Evolutionary conservation across 2,797 vertebrate species (phyloP).

Genomic region (Melanotaenia boesemani): DNA sequence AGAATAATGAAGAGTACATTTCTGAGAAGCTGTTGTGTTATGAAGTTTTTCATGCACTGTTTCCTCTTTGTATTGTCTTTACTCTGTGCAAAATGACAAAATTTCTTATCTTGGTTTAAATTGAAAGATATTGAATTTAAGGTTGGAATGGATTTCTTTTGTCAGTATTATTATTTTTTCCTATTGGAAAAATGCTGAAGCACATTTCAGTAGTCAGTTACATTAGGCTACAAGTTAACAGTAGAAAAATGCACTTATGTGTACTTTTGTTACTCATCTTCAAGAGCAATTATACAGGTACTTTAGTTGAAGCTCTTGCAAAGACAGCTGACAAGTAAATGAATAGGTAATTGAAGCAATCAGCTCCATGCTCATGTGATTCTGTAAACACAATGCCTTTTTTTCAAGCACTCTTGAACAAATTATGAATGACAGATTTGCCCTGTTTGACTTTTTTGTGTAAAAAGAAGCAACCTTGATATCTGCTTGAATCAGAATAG

Average conservation of each 20-base stretch:
- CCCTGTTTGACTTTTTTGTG: background rate
- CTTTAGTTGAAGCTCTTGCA: background rate
- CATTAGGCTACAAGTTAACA: background rate
- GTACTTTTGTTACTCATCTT: too few relatives aligned
- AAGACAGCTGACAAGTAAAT: background rate
- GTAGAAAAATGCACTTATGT: too few relatives aligned
- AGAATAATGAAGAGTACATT: conserved; percentile 31
- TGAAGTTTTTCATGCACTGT: conserved; percentile 20
- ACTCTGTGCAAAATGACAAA: background rate
- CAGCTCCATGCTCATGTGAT: background rate
- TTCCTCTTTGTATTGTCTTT: background rate
- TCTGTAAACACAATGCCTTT: background rate
- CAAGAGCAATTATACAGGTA: background rate
- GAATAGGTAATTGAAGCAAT: background rate
- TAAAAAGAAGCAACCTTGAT: background rate
- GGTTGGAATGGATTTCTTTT: background rate
- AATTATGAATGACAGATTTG: background rate
- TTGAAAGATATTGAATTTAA: background rate
- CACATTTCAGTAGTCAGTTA: background rate
- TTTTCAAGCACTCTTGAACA: background rate
- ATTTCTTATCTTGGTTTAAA: background rate
- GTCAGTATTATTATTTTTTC: conserved; percentile 4
- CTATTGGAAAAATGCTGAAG: conserved; percentile 3
- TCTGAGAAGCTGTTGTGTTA: conserved; percentile 32
- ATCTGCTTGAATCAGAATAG: background rate